These are phyloP conservation scores for Megalops cyprinoides DNA, from an alignment of 2,797 vertebrate species.

Conservation along the genomic window DNA sequence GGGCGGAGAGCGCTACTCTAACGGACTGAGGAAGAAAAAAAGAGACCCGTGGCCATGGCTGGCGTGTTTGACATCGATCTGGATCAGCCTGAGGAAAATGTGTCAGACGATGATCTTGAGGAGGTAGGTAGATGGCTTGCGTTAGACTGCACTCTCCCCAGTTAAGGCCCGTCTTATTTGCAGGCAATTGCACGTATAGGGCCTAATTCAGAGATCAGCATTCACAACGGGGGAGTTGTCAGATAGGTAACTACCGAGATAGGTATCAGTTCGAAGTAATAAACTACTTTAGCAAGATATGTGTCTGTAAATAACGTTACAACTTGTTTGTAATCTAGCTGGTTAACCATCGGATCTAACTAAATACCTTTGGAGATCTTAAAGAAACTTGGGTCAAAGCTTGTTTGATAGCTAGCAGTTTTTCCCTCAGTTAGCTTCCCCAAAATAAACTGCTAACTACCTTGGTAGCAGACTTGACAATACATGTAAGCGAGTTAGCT, in stretches of 20 bases:
- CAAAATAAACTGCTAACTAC: too few relatives aligned
- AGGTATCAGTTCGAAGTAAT: not conserved
- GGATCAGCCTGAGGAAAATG: constrained; percentile 93
- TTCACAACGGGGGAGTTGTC: not conserved
- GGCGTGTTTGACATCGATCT: constrained; percentile 97
- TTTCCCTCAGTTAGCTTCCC: not conserved
- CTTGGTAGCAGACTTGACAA: too few relatives aligned
- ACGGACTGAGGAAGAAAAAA: constrained; percentile 64
- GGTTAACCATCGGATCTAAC: not conserved
- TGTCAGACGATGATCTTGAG: constrained; percentile 91
- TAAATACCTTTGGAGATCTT: not conserved
- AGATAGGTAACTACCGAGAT: not conserved
- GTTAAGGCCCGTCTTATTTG: not conserved
- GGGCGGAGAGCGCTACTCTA: constrained; percentile 68
- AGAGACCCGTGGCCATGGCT: constrained; percentile 83
- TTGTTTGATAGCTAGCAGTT: not conserved
- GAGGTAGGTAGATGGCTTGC: constrained; percentile 74
- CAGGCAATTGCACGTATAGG: not conserved
- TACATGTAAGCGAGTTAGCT: not conserved
- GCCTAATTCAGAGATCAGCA: not conserved
- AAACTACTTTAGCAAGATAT: not conserved
- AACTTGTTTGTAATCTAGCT: not conserved
- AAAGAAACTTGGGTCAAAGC: not conserved
- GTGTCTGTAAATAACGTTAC: not conserved
- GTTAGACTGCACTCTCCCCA: not conserved